Evolutionary conservation across 2,797 vertebrate species (phyloP), one percentile per base, ranked within the genome.

Genomic region (Peromyscus attwateri): DNA sequence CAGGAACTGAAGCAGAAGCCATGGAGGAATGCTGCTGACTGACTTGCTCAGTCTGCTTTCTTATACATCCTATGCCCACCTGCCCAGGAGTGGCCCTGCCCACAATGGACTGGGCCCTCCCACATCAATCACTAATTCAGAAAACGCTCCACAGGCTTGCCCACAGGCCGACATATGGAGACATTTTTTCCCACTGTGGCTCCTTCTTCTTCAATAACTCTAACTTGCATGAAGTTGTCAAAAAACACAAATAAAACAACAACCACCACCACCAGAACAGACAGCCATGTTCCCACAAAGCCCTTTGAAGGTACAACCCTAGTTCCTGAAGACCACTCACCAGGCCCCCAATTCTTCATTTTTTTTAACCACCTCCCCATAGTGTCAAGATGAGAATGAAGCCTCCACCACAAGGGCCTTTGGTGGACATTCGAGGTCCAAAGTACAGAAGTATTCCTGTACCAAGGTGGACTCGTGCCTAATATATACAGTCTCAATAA

Each of bases 401-500:
- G 27, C 34, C 27, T 80, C 64, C 40, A 23, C 8, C 77, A 64
- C 40, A 17, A 25, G 49, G 62, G 29, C 25, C 60, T 83, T 43
- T 31, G 27, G 37, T 43, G 16, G 57, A 29, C 19, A 55, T 49
- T 60, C 49, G 16, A 46, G 5, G 17, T 57, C 83, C 25, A 27
- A 55, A 80, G 8, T 16, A 66, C 16, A 70, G 62, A 37, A 66
- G 21, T 31, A 8, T 34, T 34, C 73, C 34, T 12, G n/a, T 6
- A 23, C 1, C 12, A 16, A 12, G 2, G 10, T 0, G 2, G 10
- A 60, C 70, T 37, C 21, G 14, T 55, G 31, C 49, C n/a, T 5
- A 0, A 1, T 7, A 2, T 27, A 31, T 0, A 27, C 19, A 3
- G 21, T 66, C 34, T 19, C n/a, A 14, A 23, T 46, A 55, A 73